Conservation (phyloP, 2,888 invertebrate species). For the Achlya flavicornis region DNA sequence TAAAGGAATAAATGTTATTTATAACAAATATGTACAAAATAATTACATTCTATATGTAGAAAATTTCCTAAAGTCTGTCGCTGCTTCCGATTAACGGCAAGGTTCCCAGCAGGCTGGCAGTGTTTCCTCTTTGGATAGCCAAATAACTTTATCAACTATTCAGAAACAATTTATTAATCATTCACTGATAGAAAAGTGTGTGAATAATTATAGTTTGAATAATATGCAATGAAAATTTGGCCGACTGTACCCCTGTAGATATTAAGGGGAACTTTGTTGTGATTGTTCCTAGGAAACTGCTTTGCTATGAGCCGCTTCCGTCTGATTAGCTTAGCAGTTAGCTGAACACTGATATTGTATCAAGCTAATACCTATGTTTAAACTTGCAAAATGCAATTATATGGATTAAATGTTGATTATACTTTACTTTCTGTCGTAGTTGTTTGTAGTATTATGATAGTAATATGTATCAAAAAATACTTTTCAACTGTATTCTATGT, state of each 20-base stretch:
- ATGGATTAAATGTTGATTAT: not conserved
- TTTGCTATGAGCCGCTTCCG: constrained; percentile 11
- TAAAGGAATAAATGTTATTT: too few relatives aligned
- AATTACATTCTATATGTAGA: too few relatives aligned
- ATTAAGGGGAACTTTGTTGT: constrained; percentile 17
- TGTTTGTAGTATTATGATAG: too few relatives aligned
- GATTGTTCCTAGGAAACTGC: constrained; percentile 23
- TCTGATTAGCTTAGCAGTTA: constrained; percentile 19
- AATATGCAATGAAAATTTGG: too few relatives aligned
- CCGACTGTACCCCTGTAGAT: constrained; percentile 5
- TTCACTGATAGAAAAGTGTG: not conserved
- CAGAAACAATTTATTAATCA: not conserved
- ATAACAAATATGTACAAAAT: too few relatives aligned
- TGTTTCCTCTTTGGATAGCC: too few relatives aligned
- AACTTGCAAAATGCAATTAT: not conserved
- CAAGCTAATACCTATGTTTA: not conserved
- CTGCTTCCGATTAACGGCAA: too few relatives aligned
- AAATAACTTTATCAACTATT: not conserved
- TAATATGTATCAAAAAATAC: too few relatives aligned
- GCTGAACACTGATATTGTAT: constrained; percentile 10
- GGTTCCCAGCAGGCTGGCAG: too few relatives aligned
- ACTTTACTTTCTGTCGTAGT: too few relatives aligned
- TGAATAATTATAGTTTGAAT: not conserved
- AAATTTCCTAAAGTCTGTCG: too few relatives aligned
- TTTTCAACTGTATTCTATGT: too few relatives aligned